These are phyloP conservation scores for Mongoloraphidia duomilia DNA, from an alignment of 2,888 invertebrate genomes.

Conservation along the genomic window DNA sequence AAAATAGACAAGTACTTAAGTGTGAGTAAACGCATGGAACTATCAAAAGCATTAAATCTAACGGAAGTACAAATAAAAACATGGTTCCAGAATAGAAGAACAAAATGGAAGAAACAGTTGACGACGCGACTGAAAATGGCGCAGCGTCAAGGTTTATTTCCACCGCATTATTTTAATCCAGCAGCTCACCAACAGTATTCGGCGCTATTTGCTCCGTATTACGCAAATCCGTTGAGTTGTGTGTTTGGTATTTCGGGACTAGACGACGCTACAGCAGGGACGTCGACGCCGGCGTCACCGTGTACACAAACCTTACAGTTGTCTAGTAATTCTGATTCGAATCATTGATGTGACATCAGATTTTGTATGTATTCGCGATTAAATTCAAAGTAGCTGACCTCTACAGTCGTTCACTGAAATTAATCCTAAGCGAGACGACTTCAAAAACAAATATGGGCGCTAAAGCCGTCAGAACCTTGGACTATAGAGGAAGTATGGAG, in stretches of 20 bases:
- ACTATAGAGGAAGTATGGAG: too few relatives aligned
- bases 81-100: constrained; percentile 84
- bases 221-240: constrained; percentile 42
- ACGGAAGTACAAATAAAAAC: constrained; percentile 81
- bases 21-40: constrained; percentile 86
- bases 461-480: too few relatives aligned
- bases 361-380: too few relatives aligned
- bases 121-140: constrained; percentile 81
- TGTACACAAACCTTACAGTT: constrained; percentile 9
- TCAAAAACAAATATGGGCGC: too few relatives aligned
- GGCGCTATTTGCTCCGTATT: constrained; percentile 43
- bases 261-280: constrained; percentile 23
- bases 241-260: constrained; percentile 41
- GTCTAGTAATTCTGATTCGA: constrained; percentile 2
- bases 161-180: constrained; percentile 51
- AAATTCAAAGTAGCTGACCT: too few relatives aligned
- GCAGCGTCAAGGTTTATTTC: constrained; percentile 67
- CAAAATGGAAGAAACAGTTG: constrained; percentile 95
- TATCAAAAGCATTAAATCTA: constrained; percentile 74
- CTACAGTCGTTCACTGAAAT: too few relatives aligned
- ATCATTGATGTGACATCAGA: background rate
- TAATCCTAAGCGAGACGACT: too few relatives aligned
- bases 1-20: constrained; percentile 92
- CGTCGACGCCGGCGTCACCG: constrained; percentile 17
- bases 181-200: constrained; percentile 43